Evolutionary conservation across 2,888 invertebrate species (phyloP).

Genomic region (Nomada fucata): DNA sequence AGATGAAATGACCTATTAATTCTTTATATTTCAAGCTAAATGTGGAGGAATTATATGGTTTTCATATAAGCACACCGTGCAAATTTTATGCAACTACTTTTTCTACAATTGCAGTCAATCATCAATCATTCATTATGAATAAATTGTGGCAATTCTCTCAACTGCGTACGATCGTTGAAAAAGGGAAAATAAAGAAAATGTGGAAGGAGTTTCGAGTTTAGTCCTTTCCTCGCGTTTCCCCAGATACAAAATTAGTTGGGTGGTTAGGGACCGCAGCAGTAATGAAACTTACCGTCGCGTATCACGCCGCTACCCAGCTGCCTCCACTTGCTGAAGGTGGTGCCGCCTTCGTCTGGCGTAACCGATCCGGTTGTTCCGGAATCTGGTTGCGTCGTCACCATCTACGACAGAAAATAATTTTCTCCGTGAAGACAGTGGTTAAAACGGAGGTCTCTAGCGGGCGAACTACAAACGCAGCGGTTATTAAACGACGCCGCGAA

Average conservation of each 20-base stretch:
- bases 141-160: too few relatives aligned
- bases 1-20: too few relatives aligned
- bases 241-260: slow-evolving; percentile 17
- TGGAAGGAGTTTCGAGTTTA: not conserved
- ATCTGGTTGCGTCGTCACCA: slow-evolving; percentile 93
- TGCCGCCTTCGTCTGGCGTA: slow-evolving; percentile 87
- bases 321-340: slow-evolving; percentile 92
- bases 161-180: too few relatives aligned
- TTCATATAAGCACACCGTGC: too few relatives aligned
- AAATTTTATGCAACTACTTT: too few relatives aligned
- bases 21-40: too few relatives aligned
- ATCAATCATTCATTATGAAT: too few relatives aligned
- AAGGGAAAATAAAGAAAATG: too few relatives aligned
- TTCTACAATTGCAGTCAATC: too few relatives aligned
- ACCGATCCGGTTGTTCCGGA: slow-evolving; percentile 87
- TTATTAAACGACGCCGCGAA: not conserved
- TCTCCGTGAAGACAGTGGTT: not conserved
- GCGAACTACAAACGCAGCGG: not conserved
- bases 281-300: slow-evolving; percentile 89
- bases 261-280: not conserved
- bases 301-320: slow-evolving; percentile 89
- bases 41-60: too few relatives aligned
- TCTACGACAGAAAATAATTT: slow-evolving; percentile 83
- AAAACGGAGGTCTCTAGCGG: not conserved
- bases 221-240: not conserved